Conservation (phyloP, 2,797 vertebrate genomes). For the Coreius guichenoti region DNA sequence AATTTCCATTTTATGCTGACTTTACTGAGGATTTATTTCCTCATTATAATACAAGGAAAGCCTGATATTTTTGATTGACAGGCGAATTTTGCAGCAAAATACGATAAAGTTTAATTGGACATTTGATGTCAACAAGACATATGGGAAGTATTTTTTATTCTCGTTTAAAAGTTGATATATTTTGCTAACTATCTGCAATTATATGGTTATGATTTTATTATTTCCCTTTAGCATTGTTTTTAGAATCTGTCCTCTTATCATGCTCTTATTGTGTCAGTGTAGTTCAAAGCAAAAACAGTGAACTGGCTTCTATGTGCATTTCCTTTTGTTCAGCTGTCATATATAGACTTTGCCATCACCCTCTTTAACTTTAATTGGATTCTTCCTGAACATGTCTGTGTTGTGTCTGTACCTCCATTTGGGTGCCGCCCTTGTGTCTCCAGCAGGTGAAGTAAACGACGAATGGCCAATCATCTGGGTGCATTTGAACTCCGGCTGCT, state of each 20-base stretch:
- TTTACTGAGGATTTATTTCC: not conserved
- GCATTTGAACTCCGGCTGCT: constrained; percentile 94
- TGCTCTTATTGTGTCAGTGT: not conserved
- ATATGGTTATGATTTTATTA: not conserved
- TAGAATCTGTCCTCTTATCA: not conserved
- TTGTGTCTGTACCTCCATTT: constrained; percentile 82
- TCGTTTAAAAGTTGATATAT: not conserved
- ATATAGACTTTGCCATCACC: not conserved
- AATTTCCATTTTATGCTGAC: not conserved
- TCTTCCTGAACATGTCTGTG: not conserved
- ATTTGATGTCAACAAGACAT: not conserved
- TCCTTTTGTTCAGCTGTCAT: not conserved
- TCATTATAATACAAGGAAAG: not conserved
- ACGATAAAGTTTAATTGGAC: not conserved
- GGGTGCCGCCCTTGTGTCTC: constrained; percentile 84
- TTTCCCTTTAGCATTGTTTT: not conserved
- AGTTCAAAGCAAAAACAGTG: not conserved
- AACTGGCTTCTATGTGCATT: not conserved
- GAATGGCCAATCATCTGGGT: constrained; percentile 97
- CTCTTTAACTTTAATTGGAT: not conserved
- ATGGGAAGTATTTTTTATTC: not conserved
- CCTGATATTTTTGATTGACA: not conserved
- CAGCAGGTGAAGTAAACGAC: constrained; percentile 95
- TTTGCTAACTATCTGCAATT: not conserved
- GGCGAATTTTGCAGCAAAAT: not conserved